Conservation (phyloP, 2,113 vertebrate species). For the pig (Sus scrofa) region T2T-Sscrofa CM000817.6:169523501-169524000, state of each 20-base stretch:
- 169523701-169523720: not conserved
- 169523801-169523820: constrained; percentile 5
- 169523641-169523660: not conserved
- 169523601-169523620: not conserved
- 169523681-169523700: not conserved
- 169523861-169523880: not conserved
- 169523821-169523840: constrained; percentile 22
- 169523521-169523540: not conserved
- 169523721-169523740: not conserved
- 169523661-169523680: not conserved
- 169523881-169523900: constrained; percentile 26
- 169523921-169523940: constrained; percentile 22
- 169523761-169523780: constrained; percentile 26
- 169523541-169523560: constrained; percentile 6
- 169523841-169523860: not conserved
- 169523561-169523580: not conserved
- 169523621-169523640: not conserved
- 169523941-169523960: not conserved
- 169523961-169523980: not conserved
- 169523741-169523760: not conserved
- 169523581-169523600: not conserved
- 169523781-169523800: constrained; percentile 37
- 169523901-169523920: not conserved
- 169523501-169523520: constrained; percentile 35
- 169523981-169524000: too few species aligned